phyloP scores from a whole-genome alignment of 1,140 invertebrate genomes.

The Lamellibrachia luymesi region DNA sequence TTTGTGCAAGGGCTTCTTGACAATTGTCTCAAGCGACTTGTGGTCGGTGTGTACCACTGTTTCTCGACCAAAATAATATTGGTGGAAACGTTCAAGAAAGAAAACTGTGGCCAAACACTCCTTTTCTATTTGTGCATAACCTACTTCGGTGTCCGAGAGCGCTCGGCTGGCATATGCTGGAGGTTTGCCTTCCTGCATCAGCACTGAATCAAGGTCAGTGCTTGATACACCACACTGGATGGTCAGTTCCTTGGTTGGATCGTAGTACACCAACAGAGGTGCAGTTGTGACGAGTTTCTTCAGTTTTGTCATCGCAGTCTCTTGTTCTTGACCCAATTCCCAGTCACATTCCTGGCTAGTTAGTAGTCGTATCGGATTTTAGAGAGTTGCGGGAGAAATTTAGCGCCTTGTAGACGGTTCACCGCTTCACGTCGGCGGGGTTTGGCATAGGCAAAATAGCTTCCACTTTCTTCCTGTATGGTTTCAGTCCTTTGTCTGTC shows the following conservation, averaged over 20 bases:
- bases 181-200: conserved; percentile 56
- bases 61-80: conserved; percentile 49
- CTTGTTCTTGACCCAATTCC: conserved; percentile 26
- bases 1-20: conserved; percentile 52
- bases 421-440: conserved; percentile 31
- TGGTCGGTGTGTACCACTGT: conserved; percentile 43
- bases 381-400: conserved; percentile 31
- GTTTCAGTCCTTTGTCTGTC: conserved; percentile 47
- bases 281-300: conserved; percentile 31
- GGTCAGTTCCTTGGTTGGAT: conserved; percentile 30
- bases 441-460: conserved; percentile 39
- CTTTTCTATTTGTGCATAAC: conserved; percentile 59
- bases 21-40: conserved; percentile 52
- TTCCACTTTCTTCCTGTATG: conserved; percentile 51
- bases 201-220: conserved; percentile 52
- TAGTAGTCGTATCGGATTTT: conserved; percentile 11
- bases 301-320: conserved; percentile 30
- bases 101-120: conserved; percentile 60
- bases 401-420: conserved; percentile 33
- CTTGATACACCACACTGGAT: conserved; percentile 38
- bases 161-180: conserved; percentile 56
- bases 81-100: conserved; percentile 51
- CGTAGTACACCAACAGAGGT: conserved; percentile 37
- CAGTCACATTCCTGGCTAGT: conserved; percentile 48
- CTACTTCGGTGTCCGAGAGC: conserved; percentile 52